Base-by-base conservation (phyloP, 2,888 invertebrate genomes). In the Penaeus monodon region DNA sequence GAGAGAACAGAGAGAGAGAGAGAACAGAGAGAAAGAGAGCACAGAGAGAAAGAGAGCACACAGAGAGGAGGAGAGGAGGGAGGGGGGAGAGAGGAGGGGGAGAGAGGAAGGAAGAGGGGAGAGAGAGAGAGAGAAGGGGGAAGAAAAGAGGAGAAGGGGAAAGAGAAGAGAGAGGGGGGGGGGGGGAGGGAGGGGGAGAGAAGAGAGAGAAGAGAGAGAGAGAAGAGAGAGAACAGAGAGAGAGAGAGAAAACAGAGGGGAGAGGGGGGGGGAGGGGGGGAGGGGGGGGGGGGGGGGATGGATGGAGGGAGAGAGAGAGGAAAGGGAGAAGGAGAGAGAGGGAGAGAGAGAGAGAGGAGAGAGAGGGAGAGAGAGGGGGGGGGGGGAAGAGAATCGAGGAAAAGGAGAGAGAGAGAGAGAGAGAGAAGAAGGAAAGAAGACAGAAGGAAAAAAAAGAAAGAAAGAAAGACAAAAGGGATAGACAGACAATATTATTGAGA, bases 121-220 rank as follows among this genome's bases (percentile, higher is more conserved):
- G 3, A 3, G 3, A 3, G 3, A 3, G 3, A 3, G 3, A 3
- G 2, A 33, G 33, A 33, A 3, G 3, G 33, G 3, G 33, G 3
- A 3, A 33, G 33, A 33, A 3, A 1, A 33, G 33, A 33, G 33
- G 3, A 3, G 3, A 3, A 33, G 33, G 3, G 33, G 3, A 3
- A 33, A 3, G 2, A 33, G 33, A 33, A 3, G 12, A 14, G 12
- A 14, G 12, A 14, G 12, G 66, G 12, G 66, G 12, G 66, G 12
- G 66, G 12, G 33, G 3, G 33, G 0, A 7, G 7, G 14, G 0
- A 3, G 3, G 24, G 12, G n/a, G 14, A 12, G 7, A 12, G 12
- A 12, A 27, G 66, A 10, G 24, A 24, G n/a, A 24, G 66, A 66
- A 12, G 12, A 12, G 12, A 14, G 12, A 12, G 12, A 14, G 7